Conservation (phyloP, 2,797 vertebrate species). For the Sebastes trivittatus region DNA sequence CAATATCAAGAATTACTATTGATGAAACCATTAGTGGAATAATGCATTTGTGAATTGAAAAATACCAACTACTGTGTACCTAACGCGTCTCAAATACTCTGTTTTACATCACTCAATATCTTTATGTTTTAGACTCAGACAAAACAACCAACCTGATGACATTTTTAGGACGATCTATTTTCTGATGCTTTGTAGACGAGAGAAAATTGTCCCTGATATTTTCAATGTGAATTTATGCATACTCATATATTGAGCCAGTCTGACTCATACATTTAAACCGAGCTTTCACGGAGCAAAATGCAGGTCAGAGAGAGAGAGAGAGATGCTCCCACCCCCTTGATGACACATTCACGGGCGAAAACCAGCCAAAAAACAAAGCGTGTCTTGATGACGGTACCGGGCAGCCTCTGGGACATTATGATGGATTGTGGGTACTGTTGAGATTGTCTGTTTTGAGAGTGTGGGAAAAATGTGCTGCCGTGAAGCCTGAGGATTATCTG, state of each 20-base stretch:
- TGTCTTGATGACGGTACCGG: constrained; percentile 39
- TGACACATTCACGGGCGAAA: constrained; percentile 54
- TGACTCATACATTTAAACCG: constrained; percentile 52
- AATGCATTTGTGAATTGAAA: not conserved
- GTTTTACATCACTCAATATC: not conserved
- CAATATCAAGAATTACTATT: not conserved
- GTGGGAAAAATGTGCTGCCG: constrained; percentile 20
- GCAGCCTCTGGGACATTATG: constrained; percentile 60
- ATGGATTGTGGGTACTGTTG: constrained; percentile 65
- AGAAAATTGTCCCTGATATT: not conserved
- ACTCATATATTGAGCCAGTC: constrained; percentile 34
- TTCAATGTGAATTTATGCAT: constrained; percentile 21
- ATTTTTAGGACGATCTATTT: not conserved
- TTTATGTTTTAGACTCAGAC: not conserved
- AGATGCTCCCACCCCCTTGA: constrained; percentile 48
- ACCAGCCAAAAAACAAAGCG: constrained; percentile 51
- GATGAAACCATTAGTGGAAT: not conserved
- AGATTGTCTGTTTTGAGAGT: constrained; percentile 38
- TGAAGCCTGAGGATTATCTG: constrained; percentile 57
- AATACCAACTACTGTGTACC: not conserved
- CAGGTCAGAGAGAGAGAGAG: constrained; percentile 47
- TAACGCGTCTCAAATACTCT: not conserved
- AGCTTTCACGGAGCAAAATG: constrained; percentile 31
- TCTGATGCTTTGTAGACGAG: not conserved
- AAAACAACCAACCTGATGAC: not conserved